Evolutionary conservation across 2,888 invertebrate genomes (phyloP), one percentile per base, ranked within the genome.

Genomic region (Cyclophora punctaria): DNA sequence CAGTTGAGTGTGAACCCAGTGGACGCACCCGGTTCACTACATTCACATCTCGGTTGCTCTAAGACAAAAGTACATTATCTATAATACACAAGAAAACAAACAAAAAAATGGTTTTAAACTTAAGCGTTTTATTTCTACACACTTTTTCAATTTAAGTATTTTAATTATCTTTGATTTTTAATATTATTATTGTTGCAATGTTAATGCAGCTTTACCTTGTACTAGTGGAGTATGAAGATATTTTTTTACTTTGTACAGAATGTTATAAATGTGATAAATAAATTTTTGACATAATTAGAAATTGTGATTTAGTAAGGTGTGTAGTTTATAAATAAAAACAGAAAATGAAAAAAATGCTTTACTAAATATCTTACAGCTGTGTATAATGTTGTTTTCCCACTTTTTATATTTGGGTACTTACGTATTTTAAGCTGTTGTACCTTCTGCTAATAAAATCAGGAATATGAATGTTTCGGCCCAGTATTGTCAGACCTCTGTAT

Each of bases 211-310:
- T 80, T 83, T 78, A 80, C 78, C 78, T 78, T 78, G 71, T 82
- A 79, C 77, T 79, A 80, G 77, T 78, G 71, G 77, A 82, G 79
- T 83, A 80, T 81, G 73, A 77, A 73, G 73, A 79, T 87, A 86
- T 86, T 86, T 87, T 87, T 87, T 85, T 86, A 88, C 86, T 80
- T 80, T 87, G 85, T 87, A 87, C 85, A 87, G 74, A 81, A 80
- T 80, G 78, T 84, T 84, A 80, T 82, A 78, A 84, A 85, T 87
- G 87, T 88, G 87, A 88, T 87, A 87, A 83, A 80, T 80, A 78
- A 77, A 60, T 58, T 83, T 83, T 86, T 83, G 83, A 85, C 78
- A 84, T 83, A 82, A 83, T 82, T 86, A 85, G 82, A 80, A 75
- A 83, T 84, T 86, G 86, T 85, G 85, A 85, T 86, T 85, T 83